These are phyloP conservation scores for Meliscaeva auricollis DNA, from an alignment of 2,888 invertebrate species.

Conservation along the genomic window DNA sequence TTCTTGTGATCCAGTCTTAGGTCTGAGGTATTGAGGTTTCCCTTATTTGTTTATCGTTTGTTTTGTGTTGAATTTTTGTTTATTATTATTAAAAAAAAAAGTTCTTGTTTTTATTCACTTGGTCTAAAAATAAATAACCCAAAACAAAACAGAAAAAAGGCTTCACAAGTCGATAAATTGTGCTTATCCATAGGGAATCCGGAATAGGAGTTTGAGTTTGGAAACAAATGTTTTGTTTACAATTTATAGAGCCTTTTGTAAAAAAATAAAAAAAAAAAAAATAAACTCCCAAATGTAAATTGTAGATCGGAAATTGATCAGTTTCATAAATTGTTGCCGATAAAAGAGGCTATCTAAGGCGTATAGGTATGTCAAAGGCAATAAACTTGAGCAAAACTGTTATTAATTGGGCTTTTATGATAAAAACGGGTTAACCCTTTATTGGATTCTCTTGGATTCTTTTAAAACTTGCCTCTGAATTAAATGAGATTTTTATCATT, in stretches of 20 bases:
- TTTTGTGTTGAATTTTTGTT: constrained; percentile 45
- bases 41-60: constrained; percentile 63
- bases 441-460: neutral
- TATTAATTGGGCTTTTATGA: constrained; percentile 59
- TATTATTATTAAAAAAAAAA: constrained; percentile 67
- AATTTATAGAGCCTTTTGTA: neutral
- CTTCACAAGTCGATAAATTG: constrained; percentile 32
- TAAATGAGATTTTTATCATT: constrained; percentile 45
- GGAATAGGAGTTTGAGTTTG: constrained; percentile 57
- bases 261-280: no score
- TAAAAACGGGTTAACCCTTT: constrained; percentile 23
- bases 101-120: constrained; percentile 53
- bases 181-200: constrained; percentile 62
- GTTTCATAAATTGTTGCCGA: constrained; percentile 48
- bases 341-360: neutral
- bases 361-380: constrained; percentile 44
- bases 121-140: constrained; percentile 59
- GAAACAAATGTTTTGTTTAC: constrained; percentile 61
- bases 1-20: constrained; percentile 28
- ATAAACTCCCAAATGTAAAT: neutral
- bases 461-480: constrained; percentile 36
- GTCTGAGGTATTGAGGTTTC: neutral
- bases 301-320: constrained; percentile 37
- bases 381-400: constrained; percentile 54
- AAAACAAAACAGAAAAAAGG: constrained; percentile 24